phyloP scores from a whole-genome alignment of 2,113 vertebrate species.

The Spea bombifrons region DNA sequence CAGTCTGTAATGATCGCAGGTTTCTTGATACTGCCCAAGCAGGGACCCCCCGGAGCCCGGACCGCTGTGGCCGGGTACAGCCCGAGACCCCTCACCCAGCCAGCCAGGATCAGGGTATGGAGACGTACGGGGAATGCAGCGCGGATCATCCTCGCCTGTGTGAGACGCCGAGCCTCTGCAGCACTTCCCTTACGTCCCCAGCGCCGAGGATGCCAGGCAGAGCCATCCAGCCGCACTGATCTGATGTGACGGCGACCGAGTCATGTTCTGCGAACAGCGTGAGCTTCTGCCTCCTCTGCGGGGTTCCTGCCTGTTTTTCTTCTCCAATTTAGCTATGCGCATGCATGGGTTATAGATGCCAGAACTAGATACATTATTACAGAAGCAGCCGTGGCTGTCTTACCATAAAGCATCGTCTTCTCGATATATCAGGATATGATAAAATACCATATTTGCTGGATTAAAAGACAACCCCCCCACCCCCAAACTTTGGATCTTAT shows the following conservation, averaged over 20 bases:
- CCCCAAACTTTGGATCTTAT: too few species aligned
- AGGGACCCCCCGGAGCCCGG: background rate
- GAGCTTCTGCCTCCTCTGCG: constrained; percentile 10
- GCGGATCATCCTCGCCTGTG: background rate
- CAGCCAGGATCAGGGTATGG: background rate
- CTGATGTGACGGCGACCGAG: constrained; percentile 28
- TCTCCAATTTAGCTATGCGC: constrained; percentile 6
- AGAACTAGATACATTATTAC: background rate
- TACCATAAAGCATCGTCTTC: background rate
- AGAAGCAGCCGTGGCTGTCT: constrained; percentile 2
- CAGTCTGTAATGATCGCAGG: too few species aligned
- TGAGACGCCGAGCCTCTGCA: constrained; percentile 22
- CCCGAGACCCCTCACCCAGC: background rate
- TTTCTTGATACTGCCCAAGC: too few species aligned
- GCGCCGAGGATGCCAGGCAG: constrained; percentile 21
- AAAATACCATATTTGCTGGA: too few species aligned
- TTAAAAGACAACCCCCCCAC: too few species aligned
- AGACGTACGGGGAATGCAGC: background rate
- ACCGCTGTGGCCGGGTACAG: background rate
- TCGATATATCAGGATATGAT: too few species aligned
- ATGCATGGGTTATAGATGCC: constrained; percentile 17
- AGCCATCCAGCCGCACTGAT: constrained; percentile 8
- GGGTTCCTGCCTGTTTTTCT: constrained; percentile 10
- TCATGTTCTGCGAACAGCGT: constrained; percentile 13
- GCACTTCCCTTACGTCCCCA: constrained; percentile 16